phyloP scores from a whole-genome alignment of 2,888 invertebrate genomes.

The Scaeva pyrastri region DNA sequence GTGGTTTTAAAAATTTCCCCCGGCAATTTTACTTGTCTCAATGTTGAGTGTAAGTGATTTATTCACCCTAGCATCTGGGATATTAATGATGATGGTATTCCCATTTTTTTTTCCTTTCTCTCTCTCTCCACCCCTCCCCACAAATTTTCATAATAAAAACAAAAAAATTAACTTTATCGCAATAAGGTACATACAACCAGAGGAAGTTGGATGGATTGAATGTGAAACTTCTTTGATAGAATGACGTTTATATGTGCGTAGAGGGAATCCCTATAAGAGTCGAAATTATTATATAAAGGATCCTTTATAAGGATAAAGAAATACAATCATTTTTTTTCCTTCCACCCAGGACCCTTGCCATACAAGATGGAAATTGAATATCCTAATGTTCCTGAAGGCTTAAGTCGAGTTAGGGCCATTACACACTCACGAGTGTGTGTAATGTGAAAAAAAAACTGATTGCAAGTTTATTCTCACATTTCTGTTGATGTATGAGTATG shows the following conservation, averaged over 20 bases:
- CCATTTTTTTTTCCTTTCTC: background rate
- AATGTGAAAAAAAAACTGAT: conserved; percentile 21
- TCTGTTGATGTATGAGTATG: no score
- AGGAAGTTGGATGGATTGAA: conserved; percentile 25
- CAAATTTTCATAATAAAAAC: conserved; percentile 4
- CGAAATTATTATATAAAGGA: background rate
- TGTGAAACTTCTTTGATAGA: conserved; percentile 35
- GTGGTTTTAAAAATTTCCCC: conserved; percentile 26
- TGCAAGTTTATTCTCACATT: conserved; percentile 1
- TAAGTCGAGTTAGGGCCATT: conserved; percentile 37
- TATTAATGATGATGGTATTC: conserved; percentile 45
- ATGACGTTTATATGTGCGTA: conserved; percentile 39
- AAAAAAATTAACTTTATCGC: conserved; percentile 40
- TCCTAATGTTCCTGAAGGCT: conserved; percentile 47
- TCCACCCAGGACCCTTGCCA: no score
- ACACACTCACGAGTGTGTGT: conserved; percentile 28
- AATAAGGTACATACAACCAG: background rate
- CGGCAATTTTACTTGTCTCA: conserved; percentile 41
- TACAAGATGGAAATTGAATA: conserved; percentile 52
- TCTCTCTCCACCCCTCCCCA: no score
- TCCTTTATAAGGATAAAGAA: background rate
- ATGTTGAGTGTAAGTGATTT: conserved; percentile 67
- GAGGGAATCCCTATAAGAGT: conserved; percentile 8
- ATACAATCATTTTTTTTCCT: background rate
- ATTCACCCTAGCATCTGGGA: conserved; percentile 66